Conservation (phyloP, 2,113 vertebrate species). For the Bubalus kerabau region DNA sequence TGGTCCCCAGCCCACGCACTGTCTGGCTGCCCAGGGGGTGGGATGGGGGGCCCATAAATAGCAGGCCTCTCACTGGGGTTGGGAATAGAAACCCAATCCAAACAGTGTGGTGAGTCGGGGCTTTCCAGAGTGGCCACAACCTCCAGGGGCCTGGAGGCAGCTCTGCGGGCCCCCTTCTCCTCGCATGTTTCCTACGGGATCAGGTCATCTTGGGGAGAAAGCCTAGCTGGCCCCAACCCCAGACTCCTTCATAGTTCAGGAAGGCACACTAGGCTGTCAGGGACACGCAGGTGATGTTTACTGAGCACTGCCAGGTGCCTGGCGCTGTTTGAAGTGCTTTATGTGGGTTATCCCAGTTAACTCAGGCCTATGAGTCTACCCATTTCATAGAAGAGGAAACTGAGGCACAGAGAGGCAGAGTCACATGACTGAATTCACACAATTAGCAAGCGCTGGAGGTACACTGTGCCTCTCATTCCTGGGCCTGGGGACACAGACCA, state of each 20-base stretch:
- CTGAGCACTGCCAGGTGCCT: background rate
- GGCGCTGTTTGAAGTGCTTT: background rate
- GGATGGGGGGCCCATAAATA: constrained; percentile 67
- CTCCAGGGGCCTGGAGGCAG: background rate
- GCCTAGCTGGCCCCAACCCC: background rate
- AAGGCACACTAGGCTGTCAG: background rate
- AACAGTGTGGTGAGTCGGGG: constrained; percentile 65
- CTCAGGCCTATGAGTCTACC: background rate
- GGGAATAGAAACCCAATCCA: constrained; percentile 73
- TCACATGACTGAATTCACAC: background rate
- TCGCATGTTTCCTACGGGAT: background rate
- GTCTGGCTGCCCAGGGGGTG: constrained; percentile 66
- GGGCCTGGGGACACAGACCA: background rate
- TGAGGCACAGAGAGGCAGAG: background rate
- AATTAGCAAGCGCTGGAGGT: background rate
- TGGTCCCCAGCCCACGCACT: constrained; percentile 66
- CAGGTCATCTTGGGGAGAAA: constrained; percentile 14
- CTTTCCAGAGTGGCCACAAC: constrained; percentile 64
- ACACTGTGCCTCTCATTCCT: background rate
- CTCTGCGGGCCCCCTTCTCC: constrained; percentile 15
- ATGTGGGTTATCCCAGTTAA: background rate
- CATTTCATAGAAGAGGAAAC: background rate
- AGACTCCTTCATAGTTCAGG: background rate
- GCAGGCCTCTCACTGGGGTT: constrained; percentile 62
- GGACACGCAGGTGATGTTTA: background rate